phyloP scores from a whole-genome alignment of 2,888 invertebrate species.

The Limnephilus marmoratus region DNA sequence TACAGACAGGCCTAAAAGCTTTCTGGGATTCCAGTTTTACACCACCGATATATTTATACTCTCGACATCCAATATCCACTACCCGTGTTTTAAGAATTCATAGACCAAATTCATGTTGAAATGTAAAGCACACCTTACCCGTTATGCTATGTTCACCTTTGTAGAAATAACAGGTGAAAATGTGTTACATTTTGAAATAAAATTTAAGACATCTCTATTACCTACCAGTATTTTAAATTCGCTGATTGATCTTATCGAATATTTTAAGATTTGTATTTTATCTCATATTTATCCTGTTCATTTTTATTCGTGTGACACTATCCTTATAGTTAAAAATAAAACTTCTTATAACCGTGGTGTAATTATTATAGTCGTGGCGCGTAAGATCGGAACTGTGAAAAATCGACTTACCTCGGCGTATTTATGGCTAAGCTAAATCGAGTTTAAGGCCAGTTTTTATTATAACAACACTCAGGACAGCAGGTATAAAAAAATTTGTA shows the following conservation, averaged over 20 bases:
- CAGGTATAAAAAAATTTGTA: background rate
- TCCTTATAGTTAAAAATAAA: too few relatives aligned
- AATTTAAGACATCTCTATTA: too few relatives aligned
- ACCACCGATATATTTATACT: background rate
- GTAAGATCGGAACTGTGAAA: too few relatives aligned
- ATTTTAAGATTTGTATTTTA: too few relatives aligned
- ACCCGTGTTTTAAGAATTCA: slow-evolving; percentile 13
- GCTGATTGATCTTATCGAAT: background rate
- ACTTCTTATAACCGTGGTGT: too few relatives aligned
- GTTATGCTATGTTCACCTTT: background rate
- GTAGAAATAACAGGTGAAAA: background rate
- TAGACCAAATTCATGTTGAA: slow-evolving; percentile 17
- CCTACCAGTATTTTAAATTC: background rate
- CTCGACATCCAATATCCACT: background rate
- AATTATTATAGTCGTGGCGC: too few relatives aligned
- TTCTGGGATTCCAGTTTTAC: background rate
- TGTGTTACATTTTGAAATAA: background rate
- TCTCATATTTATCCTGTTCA: too few relatives aligned
- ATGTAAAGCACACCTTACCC: background rate
- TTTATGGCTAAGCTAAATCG: too few relatives aligned
- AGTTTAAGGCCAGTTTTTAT: too few relatives aligned
- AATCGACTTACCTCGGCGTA: too few relatives aligned
- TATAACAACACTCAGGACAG: too few relatives aligned
- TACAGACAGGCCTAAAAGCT: background rate
- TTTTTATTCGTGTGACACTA: too few relatives aligned